Evolutionary conservation across 2,113 vertebrate genomes (phyloP).

Genomic region (Pao palembangensis): DNA sequence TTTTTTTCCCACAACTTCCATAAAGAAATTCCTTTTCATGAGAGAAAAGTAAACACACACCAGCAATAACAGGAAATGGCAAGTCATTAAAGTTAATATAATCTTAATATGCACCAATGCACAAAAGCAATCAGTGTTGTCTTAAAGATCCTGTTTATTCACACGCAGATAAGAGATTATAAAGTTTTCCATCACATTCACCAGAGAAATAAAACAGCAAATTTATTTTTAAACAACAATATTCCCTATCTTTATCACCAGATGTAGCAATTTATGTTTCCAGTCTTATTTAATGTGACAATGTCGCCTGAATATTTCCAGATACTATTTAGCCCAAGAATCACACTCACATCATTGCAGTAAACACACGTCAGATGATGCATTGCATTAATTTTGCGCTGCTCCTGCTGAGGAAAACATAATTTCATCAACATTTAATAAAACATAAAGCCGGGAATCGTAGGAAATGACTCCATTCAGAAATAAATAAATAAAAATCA

Average conservation of each 20-base stretch:
- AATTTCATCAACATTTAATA: conserved; percentile 54
- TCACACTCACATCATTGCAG: conserved; percentile 9
- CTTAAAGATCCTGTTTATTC: background rate
- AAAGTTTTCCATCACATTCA: background rate
- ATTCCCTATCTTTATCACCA: background rate
- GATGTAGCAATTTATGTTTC: background rate
- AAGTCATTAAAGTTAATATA: background rate
- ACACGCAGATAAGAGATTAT: background rate
- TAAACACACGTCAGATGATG: conserved; percentile 50
- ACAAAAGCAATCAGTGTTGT: background rate
- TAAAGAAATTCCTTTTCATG: background rate
- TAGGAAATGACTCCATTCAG: conserved; percentile 37
- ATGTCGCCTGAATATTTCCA: too few relatives aligned
- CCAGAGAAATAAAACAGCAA: conserved; percentile 21
- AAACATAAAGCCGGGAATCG: conserved; percentile 51
- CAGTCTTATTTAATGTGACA: too few relatives aligned
- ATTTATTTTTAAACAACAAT: conserved; percentile 9
- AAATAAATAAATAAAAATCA: conserved; percentile 26
- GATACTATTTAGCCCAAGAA: background rate
- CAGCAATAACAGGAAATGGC: background rate
- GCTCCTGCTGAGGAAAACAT: conserved; percentile 30
- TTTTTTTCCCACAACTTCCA: too few relatives aligned
- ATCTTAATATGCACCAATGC: background rate
- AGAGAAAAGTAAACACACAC: background rate
- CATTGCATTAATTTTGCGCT: conserved; percentile 53